Percentiles rank a stretch among this genome's conserved stretches.
These are phyloP conservation scores for Stegana nigrithorax DNA, from an alignment of 2,888 invertebrate species.

Conservation along the genomic window DNA sequence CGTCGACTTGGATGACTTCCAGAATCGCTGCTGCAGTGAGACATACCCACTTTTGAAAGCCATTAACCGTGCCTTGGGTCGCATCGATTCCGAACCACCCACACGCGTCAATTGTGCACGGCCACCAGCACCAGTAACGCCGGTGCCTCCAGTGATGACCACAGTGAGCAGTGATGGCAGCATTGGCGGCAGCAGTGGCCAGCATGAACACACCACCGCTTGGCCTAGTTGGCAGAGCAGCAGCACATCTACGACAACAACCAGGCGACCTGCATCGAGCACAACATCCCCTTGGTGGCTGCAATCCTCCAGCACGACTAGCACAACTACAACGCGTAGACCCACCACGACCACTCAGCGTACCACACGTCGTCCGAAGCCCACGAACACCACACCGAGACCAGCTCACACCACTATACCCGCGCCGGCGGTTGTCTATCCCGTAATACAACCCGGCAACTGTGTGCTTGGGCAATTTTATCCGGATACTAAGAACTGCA, in stretches of 20 bases:
- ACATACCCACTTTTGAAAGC: conserved; percentile 82
- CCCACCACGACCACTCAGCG: conserved; percentile 42
- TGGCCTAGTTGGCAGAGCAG: conserved; percentile 56
- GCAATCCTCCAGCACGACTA: conserved; percentile 48
- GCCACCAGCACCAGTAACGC: conserved; percentile 80
- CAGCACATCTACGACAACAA: conserved; percentile 47
- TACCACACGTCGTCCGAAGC: conserved; percentile 44
- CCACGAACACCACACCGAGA: conserved; percentile 27
- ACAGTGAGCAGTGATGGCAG: conserved; percentile 75
- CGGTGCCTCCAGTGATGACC: conserved; percentile 80
- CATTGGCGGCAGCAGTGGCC: conserved; percentile 25
- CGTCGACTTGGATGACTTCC: conserved; percentile 87
- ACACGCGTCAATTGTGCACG: conserved; percentile 75
- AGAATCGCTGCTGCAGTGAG: conserved; percentile 85
- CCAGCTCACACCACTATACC: conserved; percentile 65
- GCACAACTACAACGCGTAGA: conserved; percentile 50
- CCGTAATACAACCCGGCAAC: conserved; percentile 64
- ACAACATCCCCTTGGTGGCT: conserved; percentile 70
- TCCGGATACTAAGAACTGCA: conserved; percentile 78
- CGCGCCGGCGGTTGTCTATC: conserved; percentile 69
- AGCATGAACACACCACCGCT: conserved; percentile 57
- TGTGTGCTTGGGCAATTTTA: conserved; percentile 71
- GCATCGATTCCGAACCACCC: conserved; percentile 71
- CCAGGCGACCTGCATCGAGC: conserved; percentile 44
- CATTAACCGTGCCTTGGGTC: conserved; percentile 81